Percentiles rank a stretch among this genome's conserved stretches.
Conservation (phyloP, 1,140 invertebrate species). For the Aphaenogaster rudis region DNA sequence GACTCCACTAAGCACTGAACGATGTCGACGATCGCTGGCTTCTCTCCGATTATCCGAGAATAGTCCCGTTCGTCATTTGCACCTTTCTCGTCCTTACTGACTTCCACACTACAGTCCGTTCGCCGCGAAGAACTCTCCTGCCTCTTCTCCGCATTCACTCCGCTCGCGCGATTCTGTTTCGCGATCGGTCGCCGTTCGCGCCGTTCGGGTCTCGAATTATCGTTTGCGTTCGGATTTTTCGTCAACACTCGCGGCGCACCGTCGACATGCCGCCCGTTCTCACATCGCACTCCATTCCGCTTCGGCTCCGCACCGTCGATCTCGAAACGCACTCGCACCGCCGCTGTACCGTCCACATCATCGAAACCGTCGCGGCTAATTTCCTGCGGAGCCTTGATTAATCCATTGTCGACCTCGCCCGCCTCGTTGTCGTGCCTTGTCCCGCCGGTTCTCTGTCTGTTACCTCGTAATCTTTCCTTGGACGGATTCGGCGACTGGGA, state of each 20-base stretch:
- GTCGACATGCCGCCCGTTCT: slow-evolving; percentile 12
- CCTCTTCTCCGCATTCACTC: slow-evolving; percentile 10
- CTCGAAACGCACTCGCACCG: slow-evolving; percentile 72
- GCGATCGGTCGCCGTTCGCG: slow-evolving; percentile 9
- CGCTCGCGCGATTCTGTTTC: slow-evolving; percentile 1
- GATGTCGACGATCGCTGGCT: slow-evolving; percentile 63
- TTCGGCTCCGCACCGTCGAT: slow-evolving; percentile 56
- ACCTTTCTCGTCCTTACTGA: background rate
- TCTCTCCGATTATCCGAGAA: slow-evolving; percentile 33
- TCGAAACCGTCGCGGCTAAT: slow-evolving; percentile 69
- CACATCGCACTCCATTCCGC: slow-evolving; percentile 66
- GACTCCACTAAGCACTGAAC: slow-evolving; percentile 79
- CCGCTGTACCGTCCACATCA: slow-evolving; percentile 43
- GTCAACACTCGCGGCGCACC: background rate
- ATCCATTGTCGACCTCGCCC: slow-evolving; percentile 55
- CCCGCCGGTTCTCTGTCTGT: slow-evolving; percentile 4
- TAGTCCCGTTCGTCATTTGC: background rate
- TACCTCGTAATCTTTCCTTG: slow-evolving; percentile 16
- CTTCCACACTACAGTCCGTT: background rate
- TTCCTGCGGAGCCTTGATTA: slow-evolving; percentile 69
- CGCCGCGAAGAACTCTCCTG: background rate
- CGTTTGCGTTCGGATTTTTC: background rate
- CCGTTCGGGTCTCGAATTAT: background rate
- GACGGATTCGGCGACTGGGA: background rate
- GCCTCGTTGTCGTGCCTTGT: slow-evolving; percentile 22